These are phyloP conservation scores for Cynopterus sphinx DNA, from an alignment of 2,797 vertebrate genomes.

Conservation along the genomic window DNA sequence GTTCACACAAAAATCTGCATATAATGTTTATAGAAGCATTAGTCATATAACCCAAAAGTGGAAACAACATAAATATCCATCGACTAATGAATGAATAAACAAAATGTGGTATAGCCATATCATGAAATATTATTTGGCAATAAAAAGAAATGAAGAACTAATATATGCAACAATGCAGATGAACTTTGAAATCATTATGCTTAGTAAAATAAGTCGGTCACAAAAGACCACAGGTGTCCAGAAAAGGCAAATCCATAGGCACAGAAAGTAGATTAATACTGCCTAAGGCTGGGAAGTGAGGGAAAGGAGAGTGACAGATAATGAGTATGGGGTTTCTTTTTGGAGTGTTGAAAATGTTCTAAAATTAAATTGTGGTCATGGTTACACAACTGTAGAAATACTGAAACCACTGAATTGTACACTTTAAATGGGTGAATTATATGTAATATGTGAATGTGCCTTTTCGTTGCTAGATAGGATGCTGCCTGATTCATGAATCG, in stretches of 20 bases:
- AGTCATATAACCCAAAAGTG: background rate
- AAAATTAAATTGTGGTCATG: background rate
- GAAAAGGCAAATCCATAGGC: background rate
- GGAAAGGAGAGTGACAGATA: background rate
- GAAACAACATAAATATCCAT: background rate
- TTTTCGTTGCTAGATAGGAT: background rate
- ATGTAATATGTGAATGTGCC: background rate
- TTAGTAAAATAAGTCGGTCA: background rate
- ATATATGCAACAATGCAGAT: background rate
- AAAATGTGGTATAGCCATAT: background rate
- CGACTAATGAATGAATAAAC: background rate
- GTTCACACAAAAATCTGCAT: background rate
- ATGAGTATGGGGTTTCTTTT: background rate
- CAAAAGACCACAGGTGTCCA: background rate
- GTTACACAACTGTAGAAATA: background rate
- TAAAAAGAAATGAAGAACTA: background rate
- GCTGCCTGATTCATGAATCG: background rate
- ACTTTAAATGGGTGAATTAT: background rate
- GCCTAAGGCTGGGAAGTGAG: background rate
- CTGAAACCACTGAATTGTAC: background rate
- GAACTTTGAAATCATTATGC: background rate
- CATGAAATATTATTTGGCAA: background rate
- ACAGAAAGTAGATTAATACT: background rate
- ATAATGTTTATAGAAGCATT: background rate
- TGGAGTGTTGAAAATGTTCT: background rate